phyloP scores from a whole-genome alignment of 2,797 vertebrate species.

The Sebastes melanostomus region DNA sequence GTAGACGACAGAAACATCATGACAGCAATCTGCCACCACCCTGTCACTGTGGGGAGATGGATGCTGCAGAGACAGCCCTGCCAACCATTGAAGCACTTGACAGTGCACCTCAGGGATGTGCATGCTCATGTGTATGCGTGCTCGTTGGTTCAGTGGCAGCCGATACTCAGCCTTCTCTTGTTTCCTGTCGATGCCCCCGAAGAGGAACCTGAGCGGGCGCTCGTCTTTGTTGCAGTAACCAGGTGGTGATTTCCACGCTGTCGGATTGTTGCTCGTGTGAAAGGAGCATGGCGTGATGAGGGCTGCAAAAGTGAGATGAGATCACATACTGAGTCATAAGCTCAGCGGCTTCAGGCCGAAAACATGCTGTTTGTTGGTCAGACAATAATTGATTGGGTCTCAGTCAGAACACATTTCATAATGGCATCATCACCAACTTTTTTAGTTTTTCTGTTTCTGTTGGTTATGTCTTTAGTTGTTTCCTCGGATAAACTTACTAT shows the following conservation, averaged over 20 bases:
- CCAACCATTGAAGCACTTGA: conserved; percentile 13
- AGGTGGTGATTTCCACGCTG: conserved; percentile 37
- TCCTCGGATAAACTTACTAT: neutral
- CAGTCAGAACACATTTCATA: conserved; percentile 5
- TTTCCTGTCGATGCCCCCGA: conserved; percentile 23
- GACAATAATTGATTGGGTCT: conserved; percentile 20
- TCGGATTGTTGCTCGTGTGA: neutral
- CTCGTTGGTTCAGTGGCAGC: conserved; percentile 11
- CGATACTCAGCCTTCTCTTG: conserved; percentile 24
- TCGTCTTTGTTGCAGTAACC: conserved; percentile 32
- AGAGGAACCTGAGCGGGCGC: conserved; percentile 37
- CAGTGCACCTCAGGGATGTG: conserved; percentile 15
- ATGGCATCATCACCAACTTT: neutral
- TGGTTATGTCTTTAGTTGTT: neutral
- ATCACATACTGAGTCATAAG: conserved; percentile 40
- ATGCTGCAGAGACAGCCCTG: conserved; percentile 38
- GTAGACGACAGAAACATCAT: conserved; percentile 44
- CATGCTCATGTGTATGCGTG: neutral
- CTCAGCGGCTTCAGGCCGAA: conserved; percentile 1
- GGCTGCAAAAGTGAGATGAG: conserved; percentile 30
- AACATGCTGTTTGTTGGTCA: conserved; percentile 26
- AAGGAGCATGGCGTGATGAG: conserved; percentile 1
- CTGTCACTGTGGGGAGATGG: conserved; percentile 34
- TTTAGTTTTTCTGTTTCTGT: neutral
- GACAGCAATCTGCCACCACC: conserved; percentile 46